Conservation (phyloP, 1,140 invertebrate species). For the Oncopeltus fasciatus region DNA sequence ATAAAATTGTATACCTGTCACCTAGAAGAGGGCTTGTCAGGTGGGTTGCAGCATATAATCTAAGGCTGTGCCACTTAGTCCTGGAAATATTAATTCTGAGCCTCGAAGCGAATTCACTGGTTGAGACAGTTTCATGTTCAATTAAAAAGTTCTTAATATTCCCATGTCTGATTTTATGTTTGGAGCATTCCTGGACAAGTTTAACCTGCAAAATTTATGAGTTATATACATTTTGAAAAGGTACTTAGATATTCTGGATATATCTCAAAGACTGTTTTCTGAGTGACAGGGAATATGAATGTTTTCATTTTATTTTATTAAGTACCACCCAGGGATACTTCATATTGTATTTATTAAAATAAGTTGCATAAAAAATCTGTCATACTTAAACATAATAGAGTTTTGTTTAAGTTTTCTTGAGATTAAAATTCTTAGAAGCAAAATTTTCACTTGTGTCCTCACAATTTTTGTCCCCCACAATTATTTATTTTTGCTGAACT, state of each 20-base stretch:
- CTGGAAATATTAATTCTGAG: neutral
- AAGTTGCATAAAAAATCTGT: neutral
- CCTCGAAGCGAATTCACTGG: neutral
- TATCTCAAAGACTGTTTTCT: neutral
- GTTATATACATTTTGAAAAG: no score
- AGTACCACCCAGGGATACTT: neutral
- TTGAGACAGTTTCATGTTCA: neutral
- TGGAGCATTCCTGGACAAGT: neutral
- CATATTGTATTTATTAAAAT: neutral
- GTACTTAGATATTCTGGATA: no score
- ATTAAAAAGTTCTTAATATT: neutral
- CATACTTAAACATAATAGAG: no score
- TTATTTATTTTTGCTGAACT: no score
- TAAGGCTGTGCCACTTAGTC: neutral
- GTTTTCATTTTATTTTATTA: neutral
- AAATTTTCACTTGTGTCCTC: no score
- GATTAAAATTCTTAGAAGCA: no score
- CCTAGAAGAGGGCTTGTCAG: neutral
- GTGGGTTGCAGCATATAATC: neutral
- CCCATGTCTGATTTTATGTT: neutral
- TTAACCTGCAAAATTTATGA: neutral
- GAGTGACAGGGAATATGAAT: neutral
- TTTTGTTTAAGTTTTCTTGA: no score
- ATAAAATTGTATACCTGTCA: no score
- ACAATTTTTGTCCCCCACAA: no score